Base-by-base conservation (phyloP, 2,888 invertebrate species). In the Cylindroiulus punctatus region DNA sequence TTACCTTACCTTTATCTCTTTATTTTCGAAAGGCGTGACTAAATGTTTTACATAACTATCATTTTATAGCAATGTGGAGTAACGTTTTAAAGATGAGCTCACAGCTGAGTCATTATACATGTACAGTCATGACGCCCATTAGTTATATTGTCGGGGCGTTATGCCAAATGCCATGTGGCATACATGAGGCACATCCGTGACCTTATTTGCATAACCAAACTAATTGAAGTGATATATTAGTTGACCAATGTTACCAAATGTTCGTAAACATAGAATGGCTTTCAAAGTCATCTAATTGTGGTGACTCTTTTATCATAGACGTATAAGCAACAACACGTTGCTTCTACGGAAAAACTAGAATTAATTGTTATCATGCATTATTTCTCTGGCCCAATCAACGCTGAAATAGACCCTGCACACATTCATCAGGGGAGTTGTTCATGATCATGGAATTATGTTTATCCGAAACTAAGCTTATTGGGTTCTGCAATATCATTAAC, bases 381-480 rank as follows among this genome's bases (percentile, higher is more conserved):
- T 57, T 57, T 57, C 57, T 26, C 65, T 65, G 26, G 26, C 26
- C 10, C 26, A 65, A 65, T 26, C 5, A 3, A 10, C 19, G 26
- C 1, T 65, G 65, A 65, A 65, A 65, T 65, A 26, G 10, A 7
- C 26, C 19, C 19, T 26, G 2, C 65, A 65, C 22, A 26, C 26
- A 65, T 65, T 8, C 65, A 65, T 65, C 26, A 65, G 22, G 65
- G 65, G 65, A 65, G 65, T 26, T 65, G 26, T 65, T 65, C n/a
- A 65, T 26, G 22, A 22, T 22, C 0, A 22, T 65, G 65, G 26
- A 65, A 26, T 65, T 26, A 65, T 65, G 19, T 65, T 26, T 7
- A 26, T 26, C 65, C 10, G 3, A 65, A 65, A 65, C 8, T 8
- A 1, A n/a, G 65, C 65, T 65, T 22, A n/a, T 26, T 0, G 65